A percentile compares a stretch with the other conserved stretches of the same genome.
Evolutionary conservation across 2,888 invertebrate species (phyloP).

Genomic region (Phalangium opilio): DNA sequence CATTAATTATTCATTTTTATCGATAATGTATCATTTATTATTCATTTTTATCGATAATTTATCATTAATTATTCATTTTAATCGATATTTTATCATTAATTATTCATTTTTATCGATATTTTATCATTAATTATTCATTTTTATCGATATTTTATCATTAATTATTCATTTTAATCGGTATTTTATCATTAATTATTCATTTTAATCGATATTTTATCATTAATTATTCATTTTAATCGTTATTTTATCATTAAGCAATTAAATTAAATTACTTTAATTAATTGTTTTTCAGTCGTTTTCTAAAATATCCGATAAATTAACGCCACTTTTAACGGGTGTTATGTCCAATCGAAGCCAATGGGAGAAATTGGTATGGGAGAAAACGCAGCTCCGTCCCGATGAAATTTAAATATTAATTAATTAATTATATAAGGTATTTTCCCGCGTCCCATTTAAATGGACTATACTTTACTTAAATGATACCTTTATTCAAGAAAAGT

Average conservation of each 20-base stretch:
- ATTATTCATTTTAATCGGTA: neutral
- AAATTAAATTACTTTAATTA: neutral
- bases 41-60: neutral
- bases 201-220: neutral
- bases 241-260: neutral
- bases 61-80: neutral
- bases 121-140: neutral
- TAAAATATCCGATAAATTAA: slow-evolving; percentile 52
- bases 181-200: neutral
- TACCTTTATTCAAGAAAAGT: too few relatives aligned
- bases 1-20: neutral
- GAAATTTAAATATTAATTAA: too few relatives aligned
- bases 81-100: neutral
- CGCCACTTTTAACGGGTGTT: slow-evolving; percentile 67
- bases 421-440: too few relatives aligned
- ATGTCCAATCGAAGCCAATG: slow-evolving; percentile 65
- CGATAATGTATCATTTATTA: neutral
- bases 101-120: neutral
- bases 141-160: neutral
- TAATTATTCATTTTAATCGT: neutral
- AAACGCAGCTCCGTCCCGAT: slow-evolving; percentile 17
- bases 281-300: slow-evolving; percentile 55
- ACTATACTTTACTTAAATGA: too few relatives aligned
- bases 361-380: slow-evolving; percentile 50
- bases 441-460: too few relatives aligned